Evolutionary conservation across 2,888 invertebrate species (phyloP), one percentile per base, ranked within the genome.

Genomic region (Ypsolopha scabrella): DNA sequence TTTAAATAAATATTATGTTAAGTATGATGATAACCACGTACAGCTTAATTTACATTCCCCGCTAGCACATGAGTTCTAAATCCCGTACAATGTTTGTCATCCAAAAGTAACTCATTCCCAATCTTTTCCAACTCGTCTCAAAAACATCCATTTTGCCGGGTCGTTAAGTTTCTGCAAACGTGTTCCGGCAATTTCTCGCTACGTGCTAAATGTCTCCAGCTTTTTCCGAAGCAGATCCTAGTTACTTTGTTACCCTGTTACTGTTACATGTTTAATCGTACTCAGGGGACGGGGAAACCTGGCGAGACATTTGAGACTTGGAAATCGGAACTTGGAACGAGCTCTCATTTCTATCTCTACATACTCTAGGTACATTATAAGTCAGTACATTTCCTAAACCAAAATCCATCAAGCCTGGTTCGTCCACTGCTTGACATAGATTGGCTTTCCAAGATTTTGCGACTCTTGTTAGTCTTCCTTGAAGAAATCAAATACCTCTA

Each of bases 231-330:
- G 53, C 49, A 60, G 61, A 73, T 75, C 74, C 72, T 65, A 68
- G 72, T 67, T 72, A 80, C 75, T 81, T 82, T 83, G 82, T 82
- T 81, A 75, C 73, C 78, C 80, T 71, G 73, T 67, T 80, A 83
- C 81, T 80, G 78, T 76, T 83, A 82, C 81, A 81, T 81, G 82
- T 78, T 83, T 86, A 86, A 87, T 86, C 75, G 81, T 60, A 65
- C 87, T 73, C 67, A 24, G 7, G 76, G 70, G 82, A 71, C 56
- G 53, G 50, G 54, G 24, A 24, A 24, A 24, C 24, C 24, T 24
- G 24, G 62, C 64, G 63, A 48, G 37, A 47, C 47, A 47, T 37
- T 45, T 47, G 6, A 6, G 43, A 14, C 43, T 43, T 43, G 43
- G 13, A 7, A 24, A 4, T 24, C 24, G 24, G 24, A 24, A 24